Percentiles rank a stretch among this genome's conserved stretches.
These are phyloP conservation scores for Okapia johnstoni DNA, from an alignment of 2,113 vertebrate species.

Conservation along the genomic window DNA sequence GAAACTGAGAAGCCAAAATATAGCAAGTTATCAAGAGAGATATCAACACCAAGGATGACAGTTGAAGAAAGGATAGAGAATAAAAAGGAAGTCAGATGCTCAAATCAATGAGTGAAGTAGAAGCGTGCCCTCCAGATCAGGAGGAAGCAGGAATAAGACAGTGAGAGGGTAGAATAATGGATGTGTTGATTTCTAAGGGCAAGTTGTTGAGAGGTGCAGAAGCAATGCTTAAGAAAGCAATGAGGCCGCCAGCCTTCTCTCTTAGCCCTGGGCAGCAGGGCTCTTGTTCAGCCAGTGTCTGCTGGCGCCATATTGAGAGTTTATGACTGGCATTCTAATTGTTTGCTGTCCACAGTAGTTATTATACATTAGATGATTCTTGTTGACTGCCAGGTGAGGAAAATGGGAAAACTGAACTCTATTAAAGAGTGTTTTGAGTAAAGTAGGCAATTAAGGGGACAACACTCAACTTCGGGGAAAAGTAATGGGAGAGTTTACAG, in stretches of 20 bases:
- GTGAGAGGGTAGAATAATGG: background rate
- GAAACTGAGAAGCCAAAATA: background rate
- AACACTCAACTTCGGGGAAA: background rate
- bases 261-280: background rate
- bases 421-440: background rate
- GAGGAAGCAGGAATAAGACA: background rate
- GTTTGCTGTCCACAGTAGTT: background rate
- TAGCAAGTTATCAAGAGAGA: background rate
- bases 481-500: background rate
- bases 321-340: background rate
- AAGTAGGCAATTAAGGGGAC: background rate
- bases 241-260: background rate
- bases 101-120: background rate
- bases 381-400: background rate
- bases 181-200: background rate
- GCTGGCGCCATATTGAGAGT: too few species aligned
- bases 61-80: background rate
- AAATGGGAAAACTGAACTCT: background rate
- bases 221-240: background rate
- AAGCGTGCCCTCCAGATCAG: background rate
- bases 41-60: background rate
- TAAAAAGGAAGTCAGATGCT: background rate
- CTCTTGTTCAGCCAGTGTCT: background rate
- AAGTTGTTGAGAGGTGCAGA: background rate
- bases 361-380: background rate